A percentile compares a stretch with the other conserved stretches of the same genome.
Conservation (phyloP, 1,140 invertebrate species). For the Drosophila guanche region DNA sequence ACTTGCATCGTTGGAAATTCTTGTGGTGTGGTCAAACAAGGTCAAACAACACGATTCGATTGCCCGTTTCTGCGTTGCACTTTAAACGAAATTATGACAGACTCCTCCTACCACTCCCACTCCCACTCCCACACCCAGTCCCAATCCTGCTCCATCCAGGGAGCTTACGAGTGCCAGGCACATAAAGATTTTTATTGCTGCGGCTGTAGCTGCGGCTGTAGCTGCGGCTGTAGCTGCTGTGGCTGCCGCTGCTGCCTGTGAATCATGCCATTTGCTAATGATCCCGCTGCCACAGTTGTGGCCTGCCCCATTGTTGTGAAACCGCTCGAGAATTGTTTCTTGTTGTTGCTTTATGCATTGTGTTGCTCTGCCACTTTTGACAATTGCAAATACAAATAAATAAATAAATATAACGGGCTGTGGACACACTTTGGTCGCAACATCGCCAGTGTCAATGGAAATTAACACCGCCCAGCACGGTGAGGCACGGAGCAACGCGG, state of each 20-base stretch:
- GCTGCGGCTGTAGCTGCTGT: conserved; percentile 3
- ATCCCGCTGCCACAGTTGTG: conserved; percentile 34
- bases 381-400: conserved; percentile 64
- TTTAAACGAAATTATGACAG: conserved; percentile 74
- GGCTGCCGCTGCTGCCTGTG: conserved; percentile 43
- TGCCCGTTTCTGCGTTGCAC: conserved; percentile 37
- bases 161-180: not conserved
- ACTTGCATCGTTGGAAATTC: conserved; percentile 58
- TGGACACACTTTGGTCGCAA: conserved; percentile 33
- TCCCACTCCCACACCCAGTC: not conserved
- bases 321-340: conserved; percentile 51
- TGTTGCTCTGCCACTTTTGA: conserved; percentile 48
- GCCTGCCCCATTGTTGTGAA: conserved; percentile 61
- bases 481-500: conserved; percentile 25
- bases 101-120: conserved; percentile 24
- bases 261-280: conserved; percentile 74
- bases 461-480: conserved; percentile 63
- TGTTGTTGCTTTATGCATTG: conserved; percentile 35
- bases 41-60: conserved; percentile 66
- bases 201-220: conserved; percentile 4
- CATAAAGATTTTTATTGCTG: conserved; percentile 12
- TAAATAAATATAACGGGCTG: conserved; percentile 58
- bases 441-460: conserved; percentile 75
- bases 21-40: conserved; percentile 70
- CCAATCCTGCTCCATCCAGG: not conserved